Percentiles rank a stretch among this genome's conserved stretches.
phyloP scores from a whole-genome alignment of 2,888 invertebrate genomes.

The Sminthurides aquaticus region DNA sequence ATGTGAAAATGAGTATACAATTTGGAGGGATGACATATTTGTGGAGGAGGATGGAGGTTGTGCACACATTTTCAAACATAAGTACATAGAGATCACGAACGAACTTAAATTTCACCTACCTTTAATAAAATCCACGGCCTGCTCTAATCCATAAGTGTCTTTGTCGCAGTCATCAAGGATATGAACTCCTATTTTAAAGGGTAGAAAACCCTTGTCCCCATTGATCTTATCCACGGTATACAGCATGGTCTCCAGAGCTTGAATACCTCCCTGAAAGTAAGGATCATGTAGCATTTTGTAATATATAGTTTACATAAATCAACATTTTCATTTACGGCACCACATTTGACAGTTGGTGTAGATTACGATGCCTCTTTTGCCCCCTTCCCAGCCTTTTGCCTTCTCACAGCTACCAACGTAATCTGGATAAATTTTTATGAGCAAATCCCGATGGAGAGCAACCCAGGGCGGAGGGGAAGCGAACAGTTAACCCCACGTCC shows the following conservation, averaged over 20 bases:
- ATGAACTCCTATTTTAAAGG: slow-evolving; percentile 75
- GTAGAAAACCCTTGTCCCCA: slow-evolving; percentile 57
- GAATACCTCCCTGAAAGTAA: slow-evolving; percentile 47
- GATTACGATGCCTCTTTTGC: neutral
- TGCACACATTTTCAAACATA: neutral
- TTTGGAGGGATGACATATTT: neutral
- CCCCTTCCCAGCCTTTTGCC: too few relatives aligned
- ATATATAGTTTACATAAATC: slow-evolving; percentile 5
- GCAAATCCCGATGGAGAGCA: too few relatives aligned
- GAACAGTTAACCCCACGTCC: too few relatives aligned
- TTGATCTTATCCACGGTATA: slow-evolving; percentile 79
- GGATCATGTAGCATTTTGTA: slow-evolving; percentile 5
- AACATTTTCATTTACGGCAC: neutral
- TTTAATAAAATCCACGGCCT: slow-evolving; percentile 94
- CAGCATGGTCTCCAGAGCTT: slow-evolving; percentile 82
- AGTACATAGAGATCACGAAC: too few relatives aligned
- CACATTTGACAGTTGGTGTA: slow-evolving; percentile 6
- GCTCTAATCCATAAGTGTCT: slow-evolving; percentile 89
- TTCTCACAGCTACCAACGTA: too few relatives aligned
- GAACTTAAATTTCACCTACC: slow-evolving; percentile 53
- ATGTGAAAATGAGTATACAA: neutral
- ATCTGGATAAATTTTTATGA: too few relatives aligned
- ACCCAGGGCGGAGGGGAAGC: too few relatives aligned
- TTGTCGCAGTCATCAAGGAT: slow-evolving; percentile 91
- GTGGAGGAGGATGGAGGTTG: too few relatives aligned